These are phyloP conservation scores for Danionella dracula DNA, from an alignment of 2,797 vertebrate species.

Conservation along the genomic window DNA sequence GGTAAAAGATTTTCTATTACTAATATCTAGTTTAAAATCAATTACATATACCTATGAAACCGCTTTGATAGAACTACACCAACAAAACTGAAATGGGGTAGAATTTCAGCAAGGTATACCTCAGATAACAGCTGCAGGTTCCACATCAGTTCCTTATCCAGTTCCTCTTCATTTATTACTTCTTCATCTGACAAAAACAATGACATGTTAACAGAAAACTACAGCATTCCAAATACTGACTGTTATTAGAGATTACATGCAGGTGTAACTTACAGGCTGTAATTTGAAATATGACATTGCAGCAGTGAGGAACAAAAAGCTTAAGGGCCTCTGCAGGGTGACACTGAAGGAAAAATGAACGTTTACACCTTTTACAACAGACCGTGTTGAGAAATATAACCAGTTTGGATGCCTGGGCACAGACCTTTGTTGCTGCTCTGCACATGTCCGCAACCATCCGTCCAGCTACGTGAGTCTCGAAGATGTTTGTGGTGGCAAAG, in stretches of 20 bases:
- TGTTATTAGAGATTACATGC: background rate
- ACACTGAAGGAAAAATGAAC: slow-evolving; percentile 70
- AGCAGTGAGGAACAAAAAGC: slow-evolving; percentile 92
- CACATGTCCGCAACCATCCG: slow-evolving; percentile 98
- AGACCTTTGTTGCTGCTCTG: slow-evolving; percentile 89
- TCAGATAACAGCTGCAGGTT: slow-evolving; percentile 95
- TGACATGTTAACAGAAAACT: background rate
- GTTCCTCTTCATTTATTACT: slow-evolving; percentile 87
- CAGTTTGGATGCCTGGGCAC: slow-evolving; percentile 2
- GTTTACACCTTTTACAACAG: background rate
- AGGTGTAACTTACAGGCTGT: slow-evolving; percentile 82
- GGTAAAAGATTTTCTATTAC: too few relatives aligned
- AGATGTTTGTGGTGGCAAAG: slow-evolving; percentile 94
- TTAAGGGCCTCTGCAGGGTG: slow-evolving; percentile 88
- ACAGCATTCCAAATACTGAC: background rate
- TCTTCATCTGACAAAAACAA: slow-evolving; percentile 81
- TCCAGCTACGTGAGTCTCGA: slow-evolving; percentile 93
- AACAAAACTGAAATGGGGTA: too few relatives aligned
- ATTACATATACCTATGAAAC: too few relatives aligned
- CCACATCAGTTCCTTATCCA: slow-evolving; percentile 96
- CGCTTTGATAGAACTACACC: too few relatives aligned
- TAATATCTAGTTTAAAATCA: too few relatives aligned
- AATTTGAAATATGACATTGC: slow-evolving; percentile 86
- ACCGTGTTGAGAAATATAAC: background rate
- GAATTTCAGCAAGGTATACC: slow-evolving; percentile 48